phyloP scores from a whole-genome alignment of 2,797 vertebrate species.

The Darevskia mixta region DNA sequence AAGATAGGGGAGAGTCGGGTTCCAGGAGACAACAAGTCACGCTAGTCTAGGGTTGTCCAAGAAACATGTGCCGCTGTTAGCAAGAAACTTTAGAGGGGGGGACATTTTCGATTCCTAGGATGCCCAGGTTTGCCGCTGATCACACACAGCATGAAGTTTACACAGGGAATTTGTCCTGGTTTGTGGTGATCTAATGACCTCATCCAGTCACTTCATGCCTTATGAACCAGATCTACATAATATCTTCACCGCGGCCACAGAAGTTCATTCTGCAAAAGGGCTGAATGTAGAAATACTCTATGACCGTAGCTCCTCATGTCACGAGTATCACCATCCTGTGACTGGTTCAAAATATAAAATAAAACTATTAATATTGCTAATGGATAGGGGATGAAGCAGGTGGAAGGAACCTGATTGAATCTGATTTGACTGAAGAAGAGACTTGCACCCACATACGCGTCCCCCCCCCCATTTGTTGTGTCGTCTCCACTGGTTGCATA shows the following conservation, averaged over 20 bases:
- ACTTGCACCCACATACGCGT: conserved; percentile 17
- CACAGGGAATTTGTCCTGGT: accelerated
- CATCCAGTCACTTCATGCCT: background rate
- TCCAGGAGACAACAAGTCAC: background rate
- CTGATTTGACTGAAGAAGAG: conserved; percentile 38
- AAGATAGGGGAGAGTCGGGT: background rate
- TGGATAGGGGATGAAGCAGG: conserved; percentile 46
- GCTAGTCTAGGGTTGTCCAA: background rate
- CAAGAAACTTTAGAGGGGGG: background rate
- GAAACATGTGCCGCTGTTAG: background rate
- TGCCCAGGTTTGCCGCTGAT: background rate
- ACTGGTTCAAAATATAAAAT: conserved; percentile 34
- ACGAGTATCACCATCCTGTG: background rate
- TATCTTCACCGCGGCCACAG: background rate
- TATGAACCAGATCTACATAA: background rate
- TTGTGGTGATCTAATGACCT: background rate
- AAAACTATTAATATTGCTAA: conserved; percentile 46
- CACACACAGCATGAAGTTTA: background rate
- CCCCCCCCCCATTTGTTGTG: conserved; percentile 43
- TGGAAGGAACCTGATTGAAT: conserved; percentile 26
- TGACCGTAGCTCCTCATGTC: background rate
- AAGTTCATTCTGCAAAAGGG: background rate
- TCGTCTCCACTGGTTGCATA: conserved; percentile 54
- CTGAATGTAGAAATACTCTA: background rate
- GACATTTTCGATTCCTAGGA: background rate